Conservation (phyloP, 2,888 invertebrate species). For the Tipula lateralis region DNA sequence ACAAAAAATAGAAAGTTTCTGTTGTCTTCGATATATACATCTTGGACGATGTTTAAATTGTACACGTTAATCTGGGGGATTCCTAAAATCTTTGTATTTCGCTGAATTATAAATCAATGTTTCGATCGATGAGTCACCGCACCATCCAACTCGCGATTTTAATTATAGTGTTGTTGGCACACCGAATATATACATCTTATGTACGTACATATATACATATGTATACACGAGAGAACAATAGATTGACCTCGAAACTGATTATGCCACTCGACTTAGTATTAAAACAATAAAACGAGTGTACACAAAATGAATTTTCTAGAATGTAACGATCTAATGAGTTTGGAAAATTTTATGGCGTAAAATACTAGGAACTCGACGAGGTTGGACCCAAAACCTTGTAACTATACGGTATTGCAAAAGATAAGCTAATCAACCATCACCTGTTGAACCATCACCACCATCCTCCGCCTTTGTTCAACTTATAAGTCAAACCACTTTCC, state of each 20-base stretch:
- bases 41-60: background rate
- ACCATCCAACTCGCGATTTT: background rate
- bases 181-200: background rate
- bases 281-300: background rate
- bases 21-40: background rate
- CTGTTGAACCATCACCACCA: too few species aligned
- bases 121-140: background rate
- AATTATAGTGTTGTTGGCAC: background rate
- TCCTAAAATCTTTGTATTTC: background rate
- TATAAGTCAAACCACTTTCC: too few species aligned
- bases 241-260: background rate
- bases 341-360: background rate
- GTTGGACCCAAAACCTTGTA: too few species aligned
- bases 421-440: too few species aligned
- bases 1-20: background rate
- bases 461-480: too few species aligned
- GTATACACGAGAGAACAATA: background rate
- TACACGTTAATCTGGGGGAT: background rate
- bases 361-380: too few species aligned
- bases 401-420: too few species aligned
- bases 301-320: background rate
- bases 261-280: background rate
- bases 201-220: background rate
- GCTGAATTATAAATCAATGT: background rate
- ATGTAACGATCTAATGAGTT: background rate